These are phyloP conservation scores for Archaeoteleia sp. DNA, from an alignment of 2,888 invertebrate genomes.

Conservation along the genomic window DNA sequence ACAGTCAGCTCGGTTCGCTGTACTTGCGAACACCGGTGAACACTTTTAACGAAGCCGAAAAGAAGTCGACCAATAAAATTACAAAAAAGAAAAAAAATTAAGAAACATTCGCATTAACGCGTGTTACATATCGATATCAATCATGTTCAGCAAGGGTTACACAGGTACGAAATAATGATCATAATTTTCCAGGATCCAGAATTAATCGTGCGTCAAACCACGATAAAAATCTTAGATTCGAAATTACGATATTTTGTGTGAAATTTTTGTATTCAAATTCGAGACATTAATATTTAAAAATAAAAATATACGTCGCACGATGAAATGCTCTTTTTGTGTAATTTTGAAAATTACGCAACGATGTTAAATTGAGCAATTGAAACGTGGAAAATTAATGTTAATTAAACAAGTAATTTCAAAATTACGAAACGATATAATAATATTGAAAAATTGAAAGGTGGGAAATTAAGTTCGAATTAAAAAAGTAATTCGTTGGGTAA, in stretches of 20 bases:
- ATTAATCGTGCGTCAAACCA: conserved; percentile 28
- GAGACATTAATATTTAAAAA: too few relatives aligned
- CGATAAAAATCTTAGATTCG: conserved; percentile 43
- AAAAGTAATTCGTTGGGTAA: neutral
- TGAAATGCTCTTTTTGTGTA: too few relatives aligned
- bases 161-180: conserved; percentile 50
- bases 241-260: conserved; percentile 18
- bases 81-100: conserved; percentile 9
- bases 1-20: conserved; percentile 49
- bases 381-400: too few relatives aligned
- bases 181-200: conserved; percentile 46
- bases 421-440: too few relatives aligned
- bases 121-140: conserved; percentile 51
- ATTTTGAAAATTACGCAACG: too few relatives aligned
- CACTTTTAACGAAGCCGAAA: conserved; percentile 24
- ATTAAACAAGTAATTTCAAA: too few relatives aligned
- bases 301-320: too few relatives aligned
- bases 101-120: conserved; percentile 34
- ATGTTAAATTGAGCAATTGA: too few relatives aligned
- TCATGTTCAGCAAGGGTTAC: conserved; percentile 44
- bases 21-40: conserved; percentile 35
- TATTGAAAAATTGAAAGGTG: too few relatives aligned
- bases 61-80: conserved; percentile 24
- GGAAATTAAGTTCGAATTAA: neutral
- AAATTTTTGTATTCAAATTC: too few relatives aligned